Percentiles rank a stretch among this genome's conserved stretches.
Conservation (phyloP, 2,113 vertebrate genomes). For the Chascanopsetta lugubris region DNA sequence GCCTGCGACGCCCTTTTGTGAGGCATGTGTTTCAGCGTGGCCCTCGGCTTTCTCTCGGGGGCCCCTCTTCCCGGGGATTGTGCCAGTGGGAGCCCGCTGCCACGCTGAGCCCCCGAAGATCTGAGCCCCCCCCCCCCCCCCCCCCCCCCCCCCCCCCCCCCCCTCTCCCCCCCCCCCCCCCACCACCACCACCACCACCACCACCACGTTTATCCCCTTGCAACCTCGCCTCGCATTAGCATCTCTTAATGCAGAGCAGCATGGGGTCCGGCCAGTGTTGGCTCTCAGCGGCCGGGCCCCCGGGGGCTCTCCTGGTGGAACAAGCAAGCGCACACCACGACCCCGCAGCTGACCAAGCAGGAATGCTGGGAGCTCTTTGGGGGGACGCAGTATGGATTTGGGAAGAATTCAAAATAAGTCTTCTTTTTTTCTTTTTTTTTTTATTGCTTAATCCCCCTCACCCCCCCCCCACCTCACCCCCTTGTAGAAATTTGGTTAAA, state of each 20-base stretch:
- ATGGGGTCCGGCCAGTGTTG: conserved; percentile 68
- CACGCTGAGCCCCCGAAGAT: conserved; percentile 75
- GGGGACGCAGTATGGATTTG: conserved; percentile 48
- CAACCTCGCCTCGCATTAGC: conserved; percentile 70
- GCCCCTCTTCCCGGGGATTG: conserved; percentile 71
- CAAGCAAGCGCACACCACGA: conserved; percentile 59
- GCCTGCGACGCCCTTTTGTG: conserved; percentile 77
- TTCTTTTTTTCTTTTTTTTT: conserved; percentile 67
- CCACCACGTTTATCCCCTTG: no score
- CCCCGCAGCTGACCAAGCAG: conserved; percentile 78
- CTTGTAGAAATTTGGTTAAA: conserved; percentile 63
- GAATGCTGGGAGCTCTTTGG: conserved; percentile 69
- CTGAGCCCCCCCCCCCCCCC: no score
- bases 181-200: no score
- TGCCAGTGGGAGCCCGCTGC: conserved; percentile 70
- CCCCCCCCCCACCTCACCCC: no score
- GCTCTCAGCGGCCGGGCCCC: conserved; percentile 66
- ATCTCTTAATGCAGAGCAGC: conserved; percentile 79
- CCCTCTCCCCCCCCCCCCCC: no score
- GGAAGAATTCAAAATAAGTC: conserved; percentile 75
- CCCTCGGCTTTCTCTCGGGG: conserved; percentile 77
- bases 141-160: no score
- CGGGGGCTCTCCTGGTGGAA: conserved; percentile 67
- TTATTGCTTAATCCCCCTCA: conserved; percentile 76
- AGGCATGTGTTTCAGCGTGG: conserved; percentile 76